Conservation (phyloP, 1,140 invertebrate species). For the Liolophura sinensis region DNA sequence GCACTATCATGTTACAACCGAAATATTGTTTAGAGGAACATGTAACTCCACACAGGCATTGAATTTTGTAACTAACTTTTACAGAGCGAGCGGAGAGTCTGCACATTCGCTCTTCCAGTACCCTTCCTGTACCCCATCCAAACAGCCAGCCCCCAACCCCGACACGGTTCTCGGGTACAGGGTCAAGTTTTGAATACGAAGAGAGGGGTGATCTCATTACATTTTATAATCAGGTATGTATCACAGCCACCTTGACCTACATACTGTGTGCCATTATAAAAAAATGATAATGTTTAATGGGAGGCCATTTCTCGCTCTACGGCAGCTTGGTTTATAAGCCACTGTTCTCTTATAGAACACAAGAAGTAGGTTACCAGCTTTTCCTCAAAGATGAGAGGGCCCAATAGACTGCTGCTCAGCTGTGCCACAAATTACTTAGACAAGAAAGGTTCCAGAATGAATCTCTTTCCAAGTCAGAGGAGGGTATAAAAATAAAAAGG, state of each 20-base stretch:
- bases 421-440: neutral
- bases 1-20: no score
- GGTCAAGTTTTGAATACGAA: conserved; percentile 64
- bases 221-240: conserved; percentile 81
- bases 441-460: neutral
- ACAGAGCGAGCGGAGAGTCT: conserved; percentile 41
- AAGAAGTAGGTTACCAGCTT: no score
- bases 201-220: conserved; percentile 84
- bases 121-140: conserved; percentile 58
- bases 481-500: no score
- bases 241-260: no score
- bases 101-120: conserved; percentile 60
- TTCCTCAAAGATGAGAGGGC: no score
- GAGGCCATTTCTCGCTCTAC: no score
- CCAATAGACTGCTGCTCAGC: neutral
- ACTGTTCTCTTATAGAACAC: neutral
- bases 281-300: no score
- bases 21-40: no score
- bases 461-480: no score
- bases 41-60: no score
- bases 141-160: conserved; percentile 64
- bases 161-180: conserved; percentile 67
- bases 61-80: conserved; percentile 8
- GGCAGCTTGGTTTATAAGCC: no score
- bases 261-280: no score